Conservation (phyloP, 2,797 vertebrate species). For the Sebastolobus altivelis region DNA sequence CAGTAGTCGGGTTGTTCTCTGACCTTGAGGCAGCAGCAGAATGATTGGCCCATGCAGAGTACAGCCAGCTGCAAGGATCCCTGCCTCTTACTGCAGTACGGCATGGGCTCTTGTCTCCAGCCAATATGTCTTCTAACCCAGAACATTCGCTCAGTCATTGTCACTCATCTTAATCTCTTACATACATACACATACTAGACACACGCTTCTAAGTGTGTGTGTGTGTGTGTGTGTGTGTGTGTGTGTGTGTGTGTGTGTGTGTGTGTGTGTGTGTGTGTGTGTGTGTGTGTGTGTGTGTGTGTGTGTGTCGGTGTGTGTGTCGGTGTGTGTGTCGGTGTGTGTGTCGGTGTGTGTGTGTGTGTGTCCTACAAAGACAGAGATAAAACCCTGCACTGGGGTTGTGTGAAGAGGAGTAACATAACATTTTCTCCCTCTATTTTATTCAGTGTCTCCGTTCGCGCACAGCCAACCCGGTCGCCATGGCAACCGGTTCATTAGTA, state of each 20-base stretch:
- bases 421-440: conserved; percentile 67
- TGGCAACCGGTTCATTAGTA: conserved; percentile 86
- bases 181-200: conserved; percentile 1
- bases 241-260: conserved; percentile 1
- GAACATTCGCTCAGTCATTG: conserved; percentile 34
- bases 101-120: conserved; percentile 13
- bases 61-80: conserved; percentile 56
- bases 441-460: conserved; percentile 69
- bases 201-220: neutral
- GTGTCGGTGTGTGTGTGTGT: conserved; percentile 1
- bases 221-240: neutral
- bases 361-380: conserved; percentile 31
- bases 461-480: conserved; percentile 85
- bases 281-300: conserved; percentile 5
- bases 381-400: conserved; percentile 30
- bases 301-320: neutral
- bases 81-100: conserved; percentile 41
- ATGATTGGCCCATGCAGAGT: conserved; percentile 40
- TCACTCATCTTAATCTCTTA: conserved; percentile 51
- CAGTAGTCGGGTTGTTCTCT: conserved; percentile 36
- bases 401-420: conserved; percentile 68
- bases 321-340: neutral
- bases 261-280: neutral
- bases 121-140: neutral
- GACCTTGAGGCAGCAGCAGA: conserved; percentile 72